Evolutionary conservation across 1,140 invertebrate genomes (phyloP).

Genomic region (Drosophila bipectinata): DNA sequence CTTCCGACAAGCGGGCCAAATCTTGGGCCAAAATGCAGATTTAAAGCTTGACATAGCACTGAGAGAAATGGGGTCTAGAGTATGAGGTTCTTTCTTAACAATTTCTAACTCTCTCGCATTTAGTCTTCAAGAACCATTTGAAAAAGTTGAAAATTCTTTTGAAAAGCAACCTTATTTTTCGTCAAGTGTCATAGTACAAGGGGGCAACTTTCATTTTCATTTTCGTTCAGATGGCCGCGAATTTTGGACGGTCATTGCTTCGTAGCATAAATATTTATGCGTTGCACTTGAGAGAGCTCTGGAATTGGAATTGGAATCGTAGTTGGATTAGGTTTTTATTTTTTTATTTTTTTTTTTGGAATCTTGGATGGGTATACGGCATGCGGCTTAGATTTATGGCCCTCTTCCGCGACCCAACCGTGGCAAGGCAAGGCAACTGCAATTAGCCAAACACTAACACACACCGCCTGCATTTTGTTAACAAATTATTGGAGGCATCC

Average conservation of each 20-base stretch:
- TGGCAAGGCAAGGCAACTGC: neutral
- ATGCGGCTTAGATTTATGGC: slow-evolving; percentile 55
- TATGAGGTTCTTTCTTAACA: too few species aligned
- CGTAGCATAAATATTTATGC: slow-evolving; percentile 74
- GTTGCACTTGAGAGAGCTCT: slow-evolving; percentile 76
- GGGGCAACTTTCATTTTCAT: slow-evolving; percentile 72
- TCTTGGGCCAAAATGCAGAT: slow-evolving; percentile 18
- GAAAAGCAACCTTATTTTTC: neutral
- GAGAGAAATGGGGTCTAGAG: neutral
- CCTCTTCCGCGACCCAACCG: slow-evolving; percentile 62
- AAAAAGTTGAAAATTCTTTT: too few species aligned
- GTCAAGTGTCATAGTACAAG: slow-evolving; percentile 5
- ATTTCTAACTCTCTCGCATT: too few species aligned
- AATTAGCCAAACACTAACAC: slow-evolving; percentile 32
- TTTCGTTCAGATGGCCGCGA: slow-evolving; percentile 35
- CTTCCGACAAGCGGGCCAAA: slow-evolving; percentile 49
- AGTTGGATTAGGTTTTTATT: slow-evolving; percentile 1
- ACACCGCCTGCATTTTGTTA: slow-evolving; percentile 62
- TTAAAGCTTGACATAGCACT: slow-evolving; percentile 39
- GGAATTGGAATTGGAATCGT: slow-evolving; percentile 35
- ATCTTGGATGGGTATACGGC: neutral
- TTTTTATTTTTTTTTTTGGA: neutral
- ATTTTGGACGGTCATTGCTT: slow-evolving; percentile 73
- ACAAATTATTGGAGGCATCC: slow-evolving; percentile 57
- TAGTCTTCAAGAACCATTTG: too few species aligned